phyloP scores from a whole-genome alignment of 2,888 invertebrate genomes.

The Perdita meconis region DNA sequence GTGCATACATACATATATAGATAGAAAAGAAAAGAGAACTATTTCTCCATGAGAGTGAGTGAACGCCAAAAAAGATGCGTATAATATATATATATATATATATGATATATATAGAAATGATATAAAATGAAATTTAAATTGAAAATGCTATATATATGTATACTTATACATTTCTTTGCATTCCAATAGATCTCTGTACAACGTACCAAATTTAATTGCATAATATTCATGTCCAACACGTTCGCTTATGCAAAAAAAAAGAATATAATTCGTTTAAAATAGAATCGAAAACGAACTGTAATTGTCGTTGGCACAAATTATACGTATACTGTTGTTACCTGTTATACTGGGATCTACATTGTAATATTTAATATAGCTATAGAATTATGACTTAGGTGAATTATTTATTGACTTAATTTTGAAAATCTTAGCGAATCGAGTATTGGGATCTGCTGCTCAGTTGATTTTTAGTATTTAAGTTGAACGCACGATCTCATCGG shows the following conservation, averaged over 20 bases:
- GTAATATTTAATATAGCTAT: constrained; percentile 62
- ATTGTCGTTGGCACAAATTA: constrained; percentile 73
- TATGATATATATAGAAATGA: constrained; percentile 48
- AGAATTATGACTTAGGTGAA: constrained; percentile 39
- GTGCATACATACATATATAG: constrained; percentile 65
- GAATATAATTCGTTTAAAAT: constrained; percentile 25
- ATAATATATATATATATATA: constrained; percentile 70
- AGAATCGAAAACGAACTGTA: constrained; percentile 39
- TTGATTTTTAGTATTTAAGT: constrained; percentile 55
- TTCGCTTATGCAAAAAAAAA: constrained; percentile 28
- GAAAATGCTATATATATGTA: constrained; percentile 51
- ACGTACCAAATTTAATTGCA: constrained; percentile 46
- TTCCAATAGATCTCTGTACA: constrained; percentile 72
- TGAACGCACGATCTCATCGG: constrained; percentile 37
- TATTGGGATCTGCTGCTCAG: constrained; percentile 52
- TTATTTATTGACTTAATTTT: constrained; percentile 41
- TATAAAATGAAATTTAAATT: constrained; percentile 74
- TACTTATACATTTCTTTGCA: constrained; percentile 69
- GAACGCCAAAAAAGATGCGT: constrained; percentile 61
- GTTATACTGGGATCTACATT: constrained; percentile 60
- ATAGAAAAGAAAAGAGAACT: constrained; percentile 58
- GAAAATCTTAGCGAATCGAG: constrained; percentile 39
- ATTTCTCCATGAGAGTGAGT: constrained; percentile 69
- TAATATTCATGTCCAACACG: constrained; percentile 47
- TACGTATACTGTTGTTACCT: constrained; percentile 66